Conservation (phyloP, 1,140 invertebrate genomes). For the Cydia splendana region DNA sequence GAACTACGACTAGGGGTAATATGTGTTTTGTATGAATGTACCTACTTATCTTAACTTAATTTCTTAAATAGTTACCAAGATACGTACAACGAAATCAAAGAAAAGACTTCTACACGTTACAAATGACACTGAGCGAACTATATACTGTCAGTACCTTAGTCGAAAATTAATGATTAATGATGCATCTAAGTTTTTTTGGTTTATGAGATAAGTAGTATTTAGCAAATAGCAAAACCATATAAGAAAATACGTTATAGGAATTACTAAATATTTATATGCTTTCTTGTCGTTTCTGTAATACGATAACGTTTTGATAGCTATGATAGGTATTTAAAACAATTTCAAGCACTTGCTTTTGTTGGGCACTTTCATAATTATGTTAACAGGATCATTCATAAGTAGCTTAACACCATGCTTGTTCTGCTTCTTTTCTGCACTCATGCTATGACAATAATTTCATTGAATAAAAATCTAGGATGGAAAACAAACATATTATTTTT, state of each 20-base stretch:
- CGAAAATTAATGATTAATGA: slow-evolving; percentile 4
- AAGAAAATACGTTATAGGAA: too few species aligned
- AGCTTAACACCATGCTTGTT: not conserved
- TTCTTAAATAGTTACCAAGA: not conserved
- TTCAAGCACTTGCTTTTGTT: not conserved
- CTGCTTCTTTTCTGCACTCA: not conserved
- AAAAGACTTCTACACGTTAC: not conserved
- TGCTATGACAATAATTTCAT: not conserved
- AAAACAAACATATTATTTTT: slow-evolving; percentile 11
- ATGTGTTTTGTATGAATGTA: slow-evolving; percentile 46
- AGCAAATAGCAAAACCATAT: too few species aligned
- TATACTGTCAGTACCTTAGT: not conserved
- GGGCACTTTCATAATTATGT: not conserved
- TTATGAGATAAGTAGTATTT: not conserved
- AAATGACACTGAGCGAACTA: slow-evolving; percentile 17
- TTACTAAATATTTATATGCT: too few species aligned
- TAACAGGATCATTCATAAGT: not conserved
- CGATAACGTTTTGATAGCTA: too few species aligned
- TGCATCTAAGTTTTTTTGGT: not conserved
- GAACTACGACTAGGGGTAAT: slow-evolving; percentile 59
- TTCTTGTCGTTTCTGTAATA: too few species aligned
- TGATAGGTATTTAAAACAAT: too few species aligned
- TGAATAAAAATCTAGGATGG: not conserved
- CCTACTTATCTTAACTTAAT: slow-evolving; percentile 32
- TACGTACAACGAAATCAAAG: slow-evolving; percentile 6